A percentile compares a stretch with the other conserved stretches of the same genome.
phyloP scores from a whole-genome alignment of 2,888 invertebrate species.

The Leptogaster cylindrica region DNA sequence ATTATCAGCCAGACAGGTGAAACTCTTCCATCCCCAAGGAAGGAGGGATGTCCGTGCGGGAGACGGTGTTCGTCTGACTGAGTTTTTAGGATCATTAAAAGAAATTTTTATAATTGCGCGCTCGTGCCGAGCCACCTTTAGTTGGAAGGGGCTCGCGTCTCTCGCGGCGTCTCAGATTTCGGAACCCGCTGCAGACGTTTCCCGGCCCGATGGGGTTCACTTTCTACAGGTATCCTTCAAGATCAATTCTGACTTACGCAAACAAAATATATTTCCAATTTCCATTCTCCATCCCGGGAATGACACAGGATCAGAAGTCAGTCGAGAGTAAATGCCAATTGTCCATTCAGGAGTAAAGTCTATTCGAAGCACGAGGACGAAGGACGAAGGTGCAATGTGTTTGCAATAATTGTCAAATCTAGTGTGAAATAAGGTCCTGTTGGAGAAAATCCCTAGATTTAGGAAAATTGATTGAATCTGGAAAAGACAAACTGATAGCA shows the following conservation, averaged over 20 bases:
- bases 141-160: not conserved
- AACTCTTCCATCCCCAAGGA: not conserved
- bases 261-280: constrained; percentile 23
- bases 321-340: constrained; percentile 11
- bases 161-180: not conserved
- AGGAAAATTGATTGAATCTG: constrained; percentile 44
- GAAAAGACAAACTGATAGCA: constrained; percentile 7
- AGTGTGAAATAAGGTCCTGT: constrained; percentile 47
- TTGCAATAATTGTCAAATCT: constrained; percentile 45
- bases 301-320: not conserved
- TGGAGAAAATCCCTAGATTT: constrained; percentile 41
- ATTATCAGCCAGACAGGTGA: constrained; percentile 34
- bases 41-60: not conserved
- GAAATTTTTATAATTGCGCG: constrained; percentile 29
- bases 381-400: constrained; percentile 2
- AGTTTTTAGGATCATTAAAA: constrained; percentile 27
- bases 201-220: not conserved
- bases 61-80: not conserved
- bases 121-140: constrained; percentile 27
- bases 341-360: constrained; percentile 5
- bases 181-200: not conserved
- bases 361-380: not conserved
- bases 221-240: not conserved
- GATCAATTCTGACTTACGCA: not conserved
- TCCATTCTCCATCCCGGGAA: not conserved